phyloP scores from a whole-genome alignment of 2,113 vertebrate genomes.

The Xiphophorus maculatus region DNA sequence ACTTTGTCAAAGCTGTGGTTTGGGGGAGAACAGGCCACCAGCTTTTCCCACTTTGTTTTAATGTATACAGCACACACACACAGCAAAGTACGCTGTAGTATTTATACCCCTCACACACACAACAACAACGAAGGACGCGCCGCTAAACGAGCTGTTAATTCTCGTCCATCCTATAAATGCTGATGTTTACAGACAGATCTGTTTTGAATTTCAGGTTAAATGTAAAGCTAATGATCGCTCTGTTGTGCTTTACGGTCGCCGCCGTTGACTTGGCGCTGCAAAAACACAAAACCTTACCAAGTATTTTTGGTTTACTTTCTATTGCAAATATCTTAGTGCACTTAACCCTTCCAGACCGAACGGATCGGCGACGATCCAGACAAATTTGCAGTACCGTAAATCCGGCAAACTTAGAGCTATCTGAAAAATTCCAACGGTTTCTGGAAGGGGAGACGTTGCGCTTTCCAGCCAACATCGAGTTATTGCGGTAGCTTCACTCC shows the following conservation, averaged over 20 bases:
- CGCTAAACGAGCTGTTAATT: slow-evolving; percentile 12
- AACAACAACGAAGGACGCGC: too few species aligned
- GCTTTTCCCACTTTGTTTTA: slow-evolving; percentile 28
- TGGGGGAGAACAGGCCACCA: slow-evolving; percentile 11
- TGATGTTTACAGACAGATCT: background rate
- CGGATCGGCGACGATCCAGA: too few species aligned
- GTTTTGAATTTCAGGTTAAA: slow-evolving; percentile 14
- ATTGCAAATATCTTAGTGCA: too few species aligned
- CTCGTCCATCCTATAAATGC: slow-evolving; percentile 2
- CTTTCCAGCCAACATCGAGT: too few species aligned
- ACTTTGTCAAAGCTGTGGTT: slow-evolving; percentile 27
- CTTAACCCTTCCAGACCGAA: too few species aligned
- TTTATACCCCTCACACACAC: background rate
- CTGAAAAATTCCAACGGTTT: too few species aligned
- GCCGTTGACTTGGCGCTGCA: slow-evolving; percentile 29
- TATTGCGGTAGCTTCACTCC: too few species aligned
- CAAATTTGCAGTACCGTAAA: too few species aligned
- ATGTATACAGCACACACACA: slow-evolving; percentile 4
- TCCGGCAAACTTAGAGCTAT: too few species aligned
- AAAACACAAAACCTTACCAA: too few species aligned
- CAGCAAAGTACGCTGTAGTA: background rate
- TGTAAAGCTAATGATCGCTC: slow-evolving; percentile 12
- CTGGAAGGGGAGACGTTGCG: too few species aligned
- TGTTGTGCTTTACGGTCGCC: slow-evolving; percentile 34
- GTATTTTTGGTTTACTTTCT: too few species aligned